These are phyloP conservation scores for Atta colombica DNA, from an alignment of 1,140 invertebrate genomes.

Conservation along the genomic window DNA sequence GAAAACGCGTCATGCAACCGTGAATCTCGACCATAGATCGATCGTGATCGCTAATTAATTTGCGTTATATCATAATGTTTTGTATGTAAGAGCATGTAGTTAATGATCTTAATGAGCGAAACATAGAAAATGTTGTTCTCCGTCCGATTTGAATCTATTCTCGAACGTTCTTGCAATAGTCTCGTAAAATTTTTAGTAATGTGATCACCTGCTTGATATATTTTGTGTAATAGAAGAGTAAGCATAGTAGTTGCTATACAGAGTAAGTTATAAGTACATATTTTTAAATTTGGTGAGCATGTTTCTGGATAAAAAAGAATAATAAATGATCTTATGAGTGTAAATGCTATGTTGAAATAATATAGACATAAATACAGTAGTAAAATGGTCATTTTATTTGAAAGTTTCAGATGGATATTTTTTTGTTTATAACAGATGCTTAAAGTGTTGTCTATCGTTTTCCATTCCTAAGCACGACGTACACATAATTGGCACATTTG, in stretches of 20 bases:
- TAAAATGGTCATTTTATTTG: no score
- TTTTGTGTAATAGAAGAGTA: background rate
- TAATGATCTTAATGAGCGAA: background rate
- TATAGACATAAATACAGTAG: no score
- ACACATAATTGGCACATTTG: no score
- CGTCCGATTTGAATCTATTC: background rate
- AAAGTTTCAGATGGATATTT: no score
- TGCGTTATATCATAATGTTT: background rate
- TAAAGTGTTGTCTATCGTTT: no score
- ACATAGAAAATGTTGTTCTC: background rate
- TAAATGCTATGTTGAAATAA: no score
- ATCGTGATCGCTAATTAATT: background rate
- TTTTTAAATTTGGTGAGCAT: no score
- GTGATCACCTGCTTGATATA: background rate
- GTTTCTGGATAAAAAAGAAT: no score
- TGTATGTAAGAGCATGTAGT: background rate
- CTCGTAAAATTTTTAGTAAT: background rate
- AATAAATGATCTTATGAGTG: no score
- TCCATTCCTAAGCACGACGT: no score
- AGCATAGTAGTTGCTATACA: background rate
- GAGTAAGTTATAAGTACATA: no score
- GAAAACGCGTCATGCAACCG: slow-evolving; percentile 41
- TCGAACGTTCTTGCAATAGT: background rate
- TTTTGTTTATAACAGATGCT: no score
- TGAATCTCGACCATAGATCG: slow-evolving; percentile 41